These are phyloP conservation scores for Xestoiulus laeticollis DNA, from an alignment of 2,888 invertebrate genomes.

Conservation along the genomic window DNA sequence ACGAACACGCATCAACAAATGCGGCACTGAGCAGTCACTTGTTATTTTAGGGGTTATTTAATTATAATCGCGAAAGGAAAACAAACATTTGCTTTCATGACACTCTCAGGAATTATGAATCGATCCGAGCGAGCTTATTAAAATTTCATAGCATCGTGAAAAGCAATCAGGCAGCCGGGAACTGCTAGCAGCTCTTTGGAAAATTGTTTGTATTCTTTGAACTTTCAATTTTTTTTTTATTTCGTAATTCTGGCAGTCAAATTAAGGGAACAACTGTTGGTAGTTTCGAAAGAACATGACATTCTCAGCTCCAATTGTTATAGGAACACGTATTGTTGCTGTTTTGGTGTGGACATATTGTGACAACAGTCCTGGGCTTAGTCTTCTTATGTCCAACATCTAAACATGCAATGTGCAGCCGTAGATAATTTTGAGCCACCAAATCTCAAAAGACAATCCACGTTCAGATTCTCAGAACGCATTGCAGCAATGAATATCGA, in stretches of 20 bases:
- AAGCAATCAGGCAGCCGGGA: not conserved
- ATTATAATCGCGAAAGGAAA: constrained; percentile 2
- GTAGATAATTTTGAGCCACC: too few relatives aligned
- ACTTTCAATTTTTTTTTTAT: not conserved
- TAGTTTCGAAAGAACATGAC: too few relatives aligned
- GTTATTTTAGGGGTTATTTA: constrained; percentile 8
- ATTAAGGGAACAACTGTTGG: too few relatives aligned
- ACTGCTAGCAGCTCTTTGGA: not conserved
- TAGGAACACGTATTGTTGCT: too few relatives aligned
- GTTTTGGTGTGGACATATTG: too few relatives aligned
- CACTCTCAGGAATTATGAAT: constrained; percentile 17
- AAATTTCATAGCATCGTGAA: constrained; percentile 5
- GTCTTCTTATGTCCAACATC: too few relatives aligned
- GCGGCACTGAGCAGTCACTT: not conserved
- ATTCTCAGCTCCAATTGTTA: too few relatives aligned
- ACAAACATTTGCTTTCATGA: constrained; percentile 29
- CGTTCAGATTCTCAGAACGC: too few relatives aligned
- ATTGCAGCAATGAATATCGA: too few relatives aligned
- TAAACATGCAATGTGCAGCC: too few relatives aligned
- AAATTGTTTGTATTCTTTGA: not conserved
- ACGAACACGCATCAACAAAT: not conserved
- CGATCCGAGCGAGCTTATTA: constrained; percentile 19
- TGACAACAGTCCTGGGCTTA: too few relatives aligned
- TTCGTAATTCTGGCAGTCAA: not conserved
- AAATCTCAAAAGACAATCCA: too few relatives aligned